Evolutionary conservation across 2,797 vertebrate genomes (phyloP), one percentile per base, ranked within the genome.

Genomic region (Pseudocheirus occidentalis): DNA sequence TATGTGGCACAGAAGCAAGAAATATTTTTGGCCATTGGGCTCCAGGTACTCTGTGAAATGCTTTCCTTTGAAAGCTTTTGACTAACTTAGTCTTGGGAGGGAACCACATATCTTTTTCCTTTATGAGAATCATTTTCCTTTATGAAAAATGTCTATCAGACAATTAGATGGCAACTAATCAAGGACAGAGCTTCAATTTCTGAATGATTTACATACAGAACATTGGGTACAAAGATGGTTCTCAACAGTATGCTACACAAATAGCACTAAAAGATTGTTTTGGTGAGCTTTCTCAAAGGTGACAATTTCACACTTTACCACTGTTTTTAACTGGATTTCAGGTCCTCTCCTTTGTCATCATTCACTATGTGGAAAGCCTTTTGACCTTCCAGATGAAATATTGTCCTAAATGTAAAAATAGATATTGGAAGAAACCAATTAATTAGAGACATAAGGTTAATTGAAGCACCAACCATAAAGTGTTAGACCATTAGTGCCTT

Each of bases 401-500:
- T 55, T 96, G 91, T 31, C 59, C 96, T 96, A 98, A 95, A 96
- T 96, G 89, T 96, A 97, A 91, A 96, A 94, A 52, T 95, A 92
- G 40, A 92, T 98, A 98, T 95, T 89, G 96, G 96, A 93, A 95
- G 98, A 92, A 93, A 95, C 96, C 98, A 95, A 94, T 98, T 96
- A 95, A 93, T 97, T 95, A 92, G 54, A 93, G 81, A 89, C 96
- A 96, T 92, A 96, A 96, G 94, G 97, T 98, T 98, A 98, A 98
- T 98, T 97, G 95, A 98, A 98, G 95, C 97, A 95, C 96, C 97
- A 96, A 50, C 93, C 96, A 96, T 97, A 97, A 97, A 96, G 92
- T 91, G 93, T 87, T 92, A 55, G 55, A 95, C 94, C 95, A 92
- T 59, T 95, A 96, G 97, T 95, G 91, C 87, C 90, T 93, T 94